Percentiles rank a stretch among this genome's conserved stretches.
Evolutionary conservation across 1,140 invertebrate species (phyloP).

Genomic region (Daktulosphaira vitifoliae): DNA sequence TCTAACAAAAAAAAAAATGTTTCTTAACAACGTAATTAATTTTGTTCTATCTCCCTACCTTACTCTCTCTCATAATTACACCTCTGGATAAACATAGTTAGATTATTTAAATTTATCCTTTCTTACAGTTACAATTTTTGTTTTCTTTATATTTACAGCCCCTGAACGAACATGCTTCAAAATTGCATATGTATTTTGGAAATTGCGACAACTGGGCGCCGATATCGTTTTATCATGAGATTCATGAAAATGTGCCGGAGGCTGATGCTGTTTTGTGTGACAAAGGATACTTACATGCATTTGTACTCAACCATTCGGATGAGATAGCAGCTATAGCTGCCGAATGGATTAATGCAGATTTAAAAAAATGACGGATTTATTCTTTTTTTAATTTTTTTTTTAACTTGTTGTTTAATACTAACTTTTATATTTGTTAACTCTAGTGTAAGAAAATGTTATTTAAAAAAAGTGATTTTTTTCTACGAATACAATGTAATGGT

Average conservation of each 20-base stretch:
- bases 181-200: conserved; percentile 68
- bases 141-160: too few species aligned
- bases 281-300: conserved; percentile 61
- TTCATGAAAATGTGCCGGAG: conserved; percentile 53
- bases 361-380: background rate
- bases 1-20: too few species aligned
- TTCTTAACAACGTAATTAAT: too few species aligned
- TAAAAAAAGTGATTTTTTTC: too few species aligned
- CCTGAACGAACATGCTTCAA: conserved; percentile 47
- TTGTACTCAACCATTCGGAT: conserved; percentile 56
- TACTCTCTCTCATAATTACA: too few species aligned
- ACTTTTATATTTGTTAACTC: background rate
- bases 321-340: conserved; percentile 55
- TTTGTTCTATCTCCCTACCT: too few species aligned
- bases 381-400: background rate
- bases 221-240: conserved; percentile 52
- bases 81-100: too few species aligned
- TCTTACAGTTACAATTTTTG: too few species aligned
- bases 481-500: too few species aligned
- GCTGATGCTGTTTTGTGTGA: conserved; percentile 56
- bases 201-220: conserved; percentile 67
- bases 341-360: conserved; percentile 45
- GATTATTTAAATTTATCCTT: too few species aligned
- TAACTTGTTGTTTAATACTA: background rate
- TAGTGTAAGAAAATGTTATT: too few species aligned